Base-by-base conservation (phyloP, 2,888 invertebrate genomes). In the Penaeus monodon region DNA sequence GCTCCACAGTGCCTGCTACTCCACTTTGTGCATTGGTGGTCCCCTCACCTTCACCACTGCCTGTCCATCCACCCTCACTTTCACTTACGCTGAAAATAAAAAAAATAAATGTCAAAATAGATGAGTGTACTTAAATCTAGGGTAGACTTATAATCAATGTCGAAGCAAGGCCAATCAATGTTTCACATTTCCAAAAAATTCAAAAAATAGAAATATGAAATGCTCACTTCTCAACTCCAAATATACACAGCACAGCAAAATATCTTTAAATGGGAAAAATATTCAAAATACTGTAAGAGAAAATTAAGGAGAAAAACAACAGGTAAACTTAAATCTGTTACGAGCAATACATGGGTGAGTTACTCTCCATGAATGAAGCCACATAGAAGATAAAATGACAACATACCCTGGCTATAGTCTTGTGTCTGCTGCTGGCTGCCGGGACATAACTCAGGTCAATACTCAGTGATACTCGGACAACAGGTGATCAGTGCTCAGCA, bases 371-470 rank as follows among this genome's bases (percentile, higher is more conserved):
- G 86, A 86, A 68, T 86, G 81, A 86, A 86, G 86, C 86, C 86
- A 86, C 81, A 81, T 81, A 86, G 78, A 86, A 82, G 79, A 82
- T 78, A 82, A 83, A 79, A 82, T 87, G 83, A 63, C 83, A 87
- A 87, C 86, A 76, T 87, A 87, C 86, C 86, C 73, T 87, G 86
- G 83, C 86, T 87, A 85, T 85, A 87, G 82, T 87, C 86, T 87
- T 87, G 86, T 87, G 86, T 87, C 86, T 87, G 86, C 81, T 81
- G 86, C 86, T 87, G 86, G 86, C 86, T 87, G 86, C 86, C 86
- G 86, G 86, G 81, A 87, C 86, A 87, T 77, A 82, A 87, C 86
- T 83, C 78, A 49, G 86, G 86, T 87, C 82, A 87, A 87, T 87
- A 80, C 85, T 85, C 85, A 81, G 68, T 79, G 76, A 83, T 66